phyloP scores from a whole-genome alignment of 2,797 vertebrate genomes.

The Pseudopleuronectes americanus region DNA sequence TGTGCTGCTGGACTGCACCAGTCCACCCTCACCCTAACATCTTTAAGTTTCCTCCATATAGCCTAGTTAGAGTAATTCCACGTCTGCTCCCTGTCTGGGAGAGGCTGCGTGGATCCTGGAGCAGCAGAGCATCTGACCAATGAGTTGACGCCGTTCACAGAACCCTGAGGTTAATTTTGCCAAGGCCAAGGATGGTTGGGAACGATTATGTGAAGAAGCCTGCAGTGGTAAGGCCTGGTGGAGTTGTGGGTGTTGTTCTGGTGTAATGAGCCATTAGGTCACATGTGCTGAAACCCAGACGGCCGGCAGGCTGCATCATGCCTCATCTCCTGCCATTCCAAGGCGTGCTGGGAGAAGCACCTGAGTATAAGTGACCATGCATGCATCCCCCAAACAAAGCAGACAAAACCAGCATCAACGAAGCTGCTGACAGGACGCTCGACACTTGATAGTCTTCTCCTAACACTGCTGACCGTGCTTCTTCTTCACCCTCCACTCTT shows the following conservation, averaged over 20 bases:
- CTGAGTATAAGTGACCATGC: conserved; percentile 34
- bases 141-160: conserved; percentile 15
- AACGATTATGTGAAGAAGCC: conserved; percentile 44
- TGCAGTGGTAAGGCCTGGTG: conserved; percentile 47
- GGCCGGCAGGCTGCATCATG: conserved; percentile 44
- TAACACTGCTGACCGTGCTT: conserved; percentile 51
- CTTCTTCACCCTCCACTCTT: conserved; percentile 40
- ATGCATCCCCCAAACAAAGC: conserved; percentile 51
- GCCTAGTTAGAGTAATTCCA: conserved; percentile 25
- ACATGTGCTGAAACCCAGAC: conserved; percentile 49
- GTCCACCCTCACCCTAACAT: conserved; percentile 10
- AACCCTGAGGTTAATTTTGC: conserved; percentile 32
- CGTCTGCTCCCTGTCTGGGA: conserved; percentile 23
- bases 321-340: conserved; percentile 37
- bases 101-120: conserved; percentile 9
- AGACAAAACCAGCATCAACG: conserved; percentile 52
- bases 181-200: conserved; percentile 26
- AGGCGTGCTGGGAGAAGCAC: conserved; percentile 54
- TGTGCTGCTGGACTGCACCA: conserved; percentile 41
- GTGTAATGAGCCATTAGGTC: conserved; percentile 68
- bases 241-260: conserved; percentile 64
- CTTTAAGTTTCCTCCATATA: conserved; percentile 35
- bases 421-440: conserved; percentile 70
- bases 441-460: conserved; percentile 65
- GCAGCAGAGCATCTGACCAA: conserved; percentile 21